Percentiles rank a stretch among this genome's conserved stretches.
phyloP scores from a whole-genome alignment of 2,888 invertebrate genomes.

The Vandiemenella viatica region DNA sequence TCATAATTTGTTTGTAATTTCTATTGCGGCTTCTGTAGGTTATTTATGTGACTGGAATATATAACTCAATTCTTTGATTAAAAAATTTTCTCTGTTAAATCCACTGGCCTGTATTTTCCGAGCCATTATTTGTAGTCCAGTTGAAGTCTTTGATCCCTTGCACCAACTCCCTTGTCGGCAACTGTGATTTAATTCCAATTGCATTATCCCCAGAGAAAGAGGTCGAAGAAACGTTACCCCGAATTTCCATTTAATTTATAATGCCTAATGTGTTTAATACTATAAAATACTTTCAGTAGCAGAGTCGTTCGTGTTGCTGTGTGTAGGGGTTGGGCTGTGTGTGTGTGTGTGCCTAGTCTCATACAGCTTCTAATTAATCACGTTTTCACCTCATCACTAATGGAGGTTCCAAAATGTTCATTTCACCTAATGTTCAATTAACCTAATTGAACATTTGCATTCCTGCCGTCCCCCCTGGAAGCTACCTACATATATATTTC shows the following conservation, averaged over 20 bases:
- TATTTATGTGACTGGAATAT: too few relatives aligned
- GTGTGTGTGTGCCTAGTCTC: slow-evolving; percentile 5
- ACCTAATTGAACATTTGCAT: slow-evolving; percentile 33
- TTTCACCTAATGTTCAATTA: slow-evolving; percentile 37
- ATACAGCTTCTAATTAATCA: slow-evolving; percentile 27
- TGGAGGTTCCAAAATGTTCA: slow-evolving; percentile 36
- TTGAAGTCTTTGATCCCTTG: too few relatives aligned
- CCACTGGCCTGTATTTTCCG: too few relatives aligned
- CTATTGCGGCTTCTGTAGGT: too few relatives aligned
- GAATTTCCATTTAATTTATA: slow-evolving; percentile 11
- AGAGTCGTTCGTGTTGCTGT: too few relatives aligned
- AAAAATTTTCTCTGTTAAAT: too few relatives aligned
- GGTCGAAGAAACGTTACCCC: background rate
- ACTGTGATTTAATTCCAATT: slow-evolving; percentile 6
- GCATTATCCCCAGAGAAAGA: slow-evolving; percentile 1
- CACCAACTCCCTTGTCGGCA: too few relatives aligned
- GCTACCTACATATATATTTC: background rate
- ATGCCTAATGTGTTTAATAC: slow-evolving; percentile 9
- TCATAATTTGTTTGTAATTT: too few relatives aligned
- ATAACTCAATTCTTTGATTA: too few relatives aligned
- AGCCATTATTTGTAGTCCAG: too few relatives aligned
- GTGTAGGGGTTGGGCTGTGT: background rate
- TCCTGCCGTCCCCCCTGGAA: slow-evolving; percentile 10
- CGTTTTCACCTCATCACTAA: slow-evolving; percentile 28
- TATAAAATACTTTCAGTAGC: slow-evolving; percentile 11